Base-by-base conservation (phyloP, 2,888 invertebrate species). In the Andrena haemorrhoa region DNA sequence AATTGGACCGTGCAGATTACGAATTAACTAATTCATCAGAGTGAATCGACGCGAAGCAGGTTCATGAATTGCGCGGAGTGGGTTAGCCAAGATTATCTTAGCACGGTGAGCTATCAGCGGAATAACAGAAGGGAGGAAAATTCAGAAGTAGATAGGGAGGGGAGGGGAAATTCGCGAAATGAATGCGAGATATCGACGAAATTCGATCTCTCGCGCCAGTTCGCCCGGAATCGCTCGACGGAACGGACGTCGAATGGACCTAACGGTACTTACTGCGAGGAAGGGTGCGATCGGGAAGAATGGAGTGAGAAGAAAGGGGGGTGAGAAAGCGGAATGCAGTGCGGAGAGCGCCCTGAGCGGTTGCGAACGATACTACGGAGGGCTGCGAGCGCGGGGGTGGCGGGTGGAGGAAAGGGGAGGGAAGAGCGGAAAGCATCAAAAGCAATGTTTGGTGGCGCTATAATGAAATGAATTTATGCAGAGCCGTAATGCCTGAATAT, bases 381-480 rank as follows among this genome's bases (percentile, higher is more conserved):
- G 65, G 74, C 70, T 70, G 83, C 12, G 83, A 64, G 82, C 73
- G 86, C 85, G 85, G 87, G 90, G 90, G 90, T 87, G 88, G 89
- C 87, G 8, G 41, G 12, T 31, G 33, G 4, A 7, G 8, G 0
- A 26, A 2, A 10, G 7, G 2, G 6, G n/a, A 66, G 66, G 61
- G 86, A 87, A 86, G 90, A 88, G 88, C 86, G 90, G 92, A 92
- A 92, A 93, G 92, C 93, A 93, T 93, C 93, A 93, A 93, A 95
- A 95, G 95, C 95, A 95, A 95, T 95, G 95, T 95, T 95, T 95
- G 95, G 95, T 95, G 95, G 95, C 94, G 95, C 93, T 92, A 92
- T 95, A 95, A 95, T 95, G 95, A 95, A 95, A 95, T 95, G 95
- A 95, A 95, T 95, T 95, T 95, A 95, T 95, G 95, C 95, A 95